Evolutionary conservation across 2,113 vertebrate genomes (phyloP), one percentile per base, ranked within the genome.

Genomic region (Sprattus sprattus): DNA sequence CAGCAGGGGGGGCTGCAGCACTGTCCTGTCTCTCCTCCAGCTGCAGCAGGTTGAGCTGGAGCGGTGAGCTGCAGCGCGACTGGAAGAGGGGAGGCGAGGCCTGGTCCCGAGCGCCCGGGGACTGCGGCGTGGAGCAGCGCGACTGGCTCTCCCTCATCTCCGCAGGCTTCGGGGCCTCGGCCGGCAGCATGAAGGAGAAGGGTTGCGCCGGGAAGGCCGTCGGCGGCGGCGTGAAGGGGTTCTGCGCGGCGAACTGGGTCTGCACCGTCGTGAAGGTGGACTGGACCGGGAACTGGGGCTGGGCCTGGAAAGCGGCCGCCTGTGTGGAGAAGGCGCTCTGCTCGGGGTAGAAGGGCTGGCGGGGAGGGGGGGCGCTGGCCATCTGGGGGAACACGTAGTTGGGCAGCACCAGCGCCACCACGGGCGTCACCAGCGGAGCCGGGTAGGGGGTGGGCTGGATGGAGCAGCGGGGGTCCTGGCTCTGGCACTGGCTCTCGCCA

Each of bases 41-140:
- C 86, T 99, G 97, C 3, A 99, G 93, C 47, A 99, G 95, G 86
- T 99, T 98, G 81, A 98, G 93, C 88, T 96, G 96, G 75, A 97
- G 94, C 0, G 98, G 98, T 0, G 98, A 98, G 93, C 98, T 99
- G 92, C 97, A 97, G 7, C 96, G 91, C 0, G 98, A 99, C 89
- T 98, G 97, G 89, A 99, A 98, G 15, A 98, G 89, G 0, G 96
- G 95, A 0, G 96, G 96, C 0, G 98, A 97, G 0, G 91, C 90
- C 7, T 91, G 94, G 50, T 95, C 95, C 0, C 88, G 89, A 10
- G 91, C 92, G 11, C 91, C 93, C 0, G 89, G 5, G 0, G 95
- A 96, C 87, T 93, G 95, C 0, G 95, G 96, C 0, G 95, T 96
- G 86, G 95, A 95, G 45, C 95, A 95, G 0, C 93, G 92, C 0